Base-by-base conservation (phyloP, 2,797 vertebrate species). In the Sternarchorhynchus goeldii region DNA sequence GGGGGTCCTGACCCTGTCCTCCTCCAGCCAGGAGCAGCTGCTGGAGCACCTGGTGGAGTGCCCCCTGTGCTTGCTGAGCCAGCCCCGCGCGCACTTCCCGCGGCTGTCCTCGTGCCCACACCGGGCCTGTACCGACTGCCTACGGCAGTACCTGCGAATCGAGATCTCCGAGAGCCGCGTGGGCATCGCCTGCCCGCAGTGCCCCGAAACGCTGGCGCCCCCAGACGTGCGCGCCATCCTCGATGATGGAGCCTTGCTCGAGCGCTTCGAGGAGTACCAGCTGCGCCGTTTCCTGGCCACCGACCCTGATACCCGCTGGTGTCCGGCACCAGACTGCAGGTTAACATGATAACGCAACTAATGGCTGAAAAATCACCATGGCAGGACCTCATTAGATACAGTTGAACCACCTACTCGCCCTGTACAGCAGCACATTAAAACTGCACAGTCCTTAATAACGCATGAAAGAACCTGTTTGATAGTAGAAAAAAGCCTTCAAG, bases 321-420 rank as follows among this genome's bases (percentile, higher is more conserved):
- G 95, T 75, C 95, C 95, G 0, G 94, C 95, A 0, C 95, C 95
- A 0, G 93, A 95, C 89, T 96, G 95, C 94, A 95, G 95, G 95
- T 96, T 66, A 65, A 74, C 32, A 29, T 29, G 50, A 32, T 20
- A 34, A 29, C 16, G 16, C 25, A 25, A 5, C 2, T 60, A 45
- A 39, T 57, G 58, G 36, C 25, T 34, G 20, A 34, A 58, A 32
- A 60, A 75, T 57, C 36, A 74, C 50, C 18, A 14, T 25, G 17
- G 31, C 65, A 21, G 55, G 14, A 18, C 55, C 1, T 58, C 21
- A 18, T 50, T 34, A 36, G 10, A 39, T 36, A 18, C 10, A 50
- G 45, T 14, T 1, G 2, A 50, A 14, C 45, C 45, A 50, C 45
- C 45, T 50, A 50, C 45, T 50, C 12, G 10, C 45, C 45, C 45